A percentile compares a stretch with the other conserved stretches of the same genome.
These are phyloP conservation scores for Styela clava DNA, from an alignment of 23 tunicate species.

Conservation along the genomic window DNA sequence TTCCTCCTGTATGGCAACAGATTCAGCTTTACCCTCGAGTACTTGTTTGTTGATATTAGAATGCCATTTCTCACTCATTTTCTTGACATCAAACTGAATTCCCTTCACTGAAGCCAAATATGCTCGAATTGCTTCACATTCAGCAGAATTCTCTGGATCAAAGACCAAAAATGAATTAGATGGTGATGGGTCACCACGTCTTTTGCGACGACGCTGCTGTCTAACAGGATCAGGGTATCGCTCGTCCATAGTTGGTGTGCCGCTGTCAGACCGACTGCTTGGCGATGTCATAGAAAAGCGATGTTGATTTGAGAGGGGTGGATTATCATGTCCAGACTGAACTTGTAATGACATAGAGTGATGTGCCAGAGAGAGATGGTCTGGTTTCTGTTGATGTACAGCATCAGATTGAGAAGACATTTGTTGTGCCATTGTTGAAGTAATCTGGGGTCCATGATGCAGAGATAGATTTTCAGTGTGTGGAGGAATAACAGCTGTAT, in stretches of 20 bases:
- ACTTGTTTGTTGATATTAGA: neutral
- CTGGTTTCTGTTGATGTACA: too few species aligned
- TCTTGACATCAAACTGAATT: constrained; percentile 9
- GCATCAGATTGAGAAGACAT: too few species aligned
- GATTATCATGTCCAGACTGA: too few species aligned
- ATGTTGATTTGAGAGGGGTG: too few species aligned
- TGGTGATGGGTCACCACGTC: neutral
- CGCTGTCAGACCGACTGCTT: constrained; percentile 7
- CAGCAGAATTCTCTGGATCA: constrained; percentile 44
- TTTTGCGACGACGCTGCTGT: neutral
- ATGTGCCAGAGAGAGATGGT: too few species aligned
- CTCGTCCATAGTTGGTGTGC: constrained; percentile 29
- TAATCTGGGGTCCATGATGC: too few species aligned
- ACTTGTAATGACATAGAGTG: too few species aligned
- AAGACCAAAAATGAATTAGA: constrained; percentile 55
- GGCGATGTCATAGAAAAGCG: neutral
- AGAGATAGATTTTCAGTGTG: too few species aligned
- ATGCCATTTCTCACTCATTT: neutral
- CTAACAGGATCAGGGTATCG: constrained; percentile 19
- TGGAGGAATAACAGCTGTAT: too few species aligned
- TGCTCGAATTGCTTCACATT: constrained; percentile 45
- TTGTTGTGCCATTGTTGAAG: too few species aligned
- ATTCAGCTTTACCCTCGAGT: constrained; percentile 25
- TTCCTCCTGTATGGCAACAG: constrained; percentile 34
- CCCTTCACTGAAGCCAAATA: constrained; percentile 33